These are phyloP conservation scores for Callinectes sapidus DNA, from an alignment of 2,888 invertebrate species.

Conservation along the genomic window DNA sequence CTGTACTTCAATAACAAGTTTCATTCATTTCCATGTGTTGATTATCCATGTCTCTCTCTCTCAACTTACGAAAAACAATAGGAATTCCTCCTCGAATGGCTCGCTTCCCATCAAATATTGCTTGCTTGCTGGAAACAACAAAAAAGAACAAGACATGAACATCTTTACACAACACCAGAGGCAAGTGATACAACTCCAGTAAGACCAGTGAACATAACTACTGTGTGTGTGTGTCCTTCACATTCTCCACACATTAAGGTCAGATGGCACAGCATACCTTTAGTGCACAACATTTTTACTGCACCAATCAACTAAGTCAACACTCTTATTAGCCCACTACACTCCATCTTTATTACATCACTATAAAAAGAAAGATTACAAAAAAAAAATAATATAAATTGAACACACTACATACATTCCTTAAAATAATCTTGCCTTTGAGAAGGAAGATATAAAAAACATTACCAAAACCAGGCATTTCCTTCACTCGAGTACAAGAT, in stretches of 20 bases:
- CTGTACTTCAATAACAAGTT: background rate
- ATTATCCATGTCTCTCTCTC: background rate
- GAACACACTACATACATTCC: constrained; percentile 9
- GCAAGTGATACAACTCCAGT: background rate
- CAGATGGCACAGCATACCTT: background rate
- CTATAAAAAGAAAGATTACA: background rate
- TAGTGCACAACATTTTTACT: background rate
- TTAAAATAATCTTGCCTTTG: background rate
- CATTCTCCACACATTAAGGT: background rate
- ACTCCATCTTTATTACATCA: background rate
- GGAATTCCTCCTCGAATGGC: constrained; percentile 97
- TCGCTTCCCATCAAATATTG: constrained; percentile 96
- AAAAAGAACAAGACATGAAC: background rate
- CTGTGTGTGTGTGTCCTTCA: background rate
- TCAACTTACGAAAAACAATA: constrained; percentile 95
- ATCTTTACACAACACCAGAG: background rate
- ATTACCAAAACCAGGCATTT: background rate
- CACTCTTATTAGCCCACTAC: no score
- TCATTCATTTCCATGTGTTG: background rate
- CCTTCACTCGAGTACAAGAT: background rate
- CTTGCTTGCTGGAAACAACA: constrained; percentile 87
- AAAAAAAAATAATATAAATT: background rate
- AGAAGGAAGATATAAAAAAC: background rate
- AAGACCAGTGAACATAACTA: background rate
- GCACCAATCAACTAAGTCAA: no score